These are phyloP conservation scores for Osedax fenrisi DNA, from an alignment of 2,888 invertebrate species.

Conservation along the genomic window DNA sequence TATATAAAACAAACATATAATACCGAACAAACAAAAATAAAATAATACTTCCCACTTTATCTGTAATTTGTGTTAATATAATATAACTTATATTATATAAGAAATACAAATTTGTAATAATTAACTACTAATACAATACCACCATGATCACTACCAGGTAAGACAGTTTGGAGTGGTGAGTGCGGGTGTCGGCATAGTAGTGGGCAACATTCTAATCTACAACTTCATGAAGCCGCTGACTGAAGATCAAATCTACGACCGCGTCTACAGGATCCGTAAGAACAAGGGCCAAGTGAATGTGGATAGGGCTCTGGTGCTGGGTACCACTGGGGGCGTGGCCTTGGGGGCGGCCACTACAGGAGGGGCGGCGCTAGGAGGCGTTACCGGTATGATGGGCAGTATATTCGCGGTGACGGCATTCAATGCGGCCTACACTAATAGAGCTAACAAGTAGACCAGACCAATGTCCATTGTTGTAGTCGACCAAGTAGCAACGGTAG, in stretches of 20 bases:
- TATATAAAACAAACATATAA: too few relatives aligned
- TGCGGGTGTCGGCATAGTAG: constrained; percentile 29
- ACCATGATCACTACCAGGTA: too few relatives aligned
- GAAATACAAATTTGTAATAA: too few relatives aligned
- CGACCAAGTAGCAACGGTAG: too few relatives aligned
- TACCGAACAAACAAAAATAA: too few relatives aligned
- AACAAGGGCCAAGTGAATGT: constrained; percentile 34
- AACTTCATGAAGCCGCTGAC: constrained; percentile 18
- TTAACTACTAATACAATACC: too few relatives aligned
- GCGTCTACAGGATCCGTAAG: constrained; percentile 35
- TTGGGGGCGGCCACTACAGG: constrained; percentile 9
- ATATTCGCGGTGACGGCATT: constrained; percentile 29
- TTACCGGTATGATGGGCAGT: constrained; percentile 33
- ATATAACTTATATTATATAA: too few relatives aligned
- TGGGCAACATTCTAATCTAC: constrained; percentile 27
- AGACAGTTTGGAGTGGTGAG: constrained; percentile 32
- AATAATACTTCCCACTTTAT: too few relatives aligned
- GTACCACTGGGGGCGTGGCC: constrained; percentile 28
- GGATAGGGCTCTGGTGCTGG: constrained; percentile 32
- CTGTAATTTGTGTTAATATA: too few relatives aligned
- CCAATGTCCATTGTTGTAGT: too few relatives aligned
- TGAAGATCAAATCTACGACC: constrained; percentile 31
- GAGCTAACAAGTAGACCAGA: too few relatives aligned
- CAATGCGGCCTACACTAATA: constrained; percentile 19
- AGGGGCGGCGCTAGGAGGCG: constrained; percentile 28